A percentile compares a stretch with the other conserved stretches of the same genome.
These are phyloP conservation scores for Sphaerophoria taeniata DNA, from an alignment of 2,888 invertebrate species.

Conservation along the genomic window DNA sequence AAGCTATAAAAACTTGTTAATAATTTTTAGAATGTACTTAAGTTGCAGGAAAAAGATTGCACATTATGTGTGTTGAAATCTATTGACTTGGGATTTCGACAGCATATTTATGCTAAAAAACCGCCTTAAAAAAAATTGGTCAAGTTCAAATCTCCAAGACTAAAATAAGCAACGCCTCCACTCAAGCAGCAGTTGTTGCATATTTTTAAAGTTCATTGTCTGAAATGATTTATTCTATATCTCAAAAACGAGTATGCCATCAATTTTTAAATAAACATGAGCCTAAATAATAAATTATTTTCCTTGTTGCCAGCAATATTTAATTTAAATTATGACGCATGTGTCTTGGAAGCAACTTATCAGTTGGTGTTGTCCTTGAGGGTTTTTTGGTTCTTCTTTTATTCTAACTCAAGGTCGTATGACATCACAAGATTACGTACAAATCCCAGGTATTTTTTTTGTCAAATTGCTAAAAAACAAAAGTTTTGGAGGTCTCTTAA, in stretches of 20 bases:
- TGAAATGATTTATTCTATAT: not conserved
- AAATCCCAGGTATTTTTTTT: not conserved
- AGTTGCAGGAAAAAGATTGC: not conserved
- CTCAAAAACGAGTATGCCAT: too few species aligned
- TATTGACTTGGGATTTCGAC: too few species aligned
- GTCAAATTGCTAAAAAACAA: not conserved
- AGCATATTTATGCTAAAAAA: too few species aligned
- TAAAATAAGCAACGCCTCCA: too few species aligned
- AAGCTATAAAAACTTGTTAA: slow-evolving; percentile 7
- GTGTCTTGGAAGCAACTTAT: not conserved
- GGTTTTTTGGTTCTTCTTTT: not conserved
- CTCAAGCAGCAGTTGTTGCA: too few species aligned
- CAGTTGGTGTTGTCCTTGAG: not conserved
- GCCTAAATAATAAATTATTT: not conserved
- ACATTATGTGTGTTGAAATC: not conserved
- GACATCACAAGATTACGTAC: slow-evolving; percentile 7
- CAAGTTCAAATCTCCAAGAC: too few species aligned
- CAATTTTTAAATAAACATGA: too few species aligned
- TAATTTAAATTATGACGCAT: too few species aligned
- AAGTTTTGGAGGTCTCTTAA: not conserved
- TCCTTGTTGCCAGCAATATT: not conserved
- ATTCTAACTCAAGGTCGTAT: slow-evolving; percentile 27
- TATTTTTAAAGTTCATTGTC: slow-evolving; percentile 2
- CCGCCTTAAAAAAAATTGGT: too few species aligned
- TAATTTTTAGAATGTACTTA: not conserved